Conservation (phyloP, 1,140 invertebrate species). For the Drosophila athabasca region DNA sequence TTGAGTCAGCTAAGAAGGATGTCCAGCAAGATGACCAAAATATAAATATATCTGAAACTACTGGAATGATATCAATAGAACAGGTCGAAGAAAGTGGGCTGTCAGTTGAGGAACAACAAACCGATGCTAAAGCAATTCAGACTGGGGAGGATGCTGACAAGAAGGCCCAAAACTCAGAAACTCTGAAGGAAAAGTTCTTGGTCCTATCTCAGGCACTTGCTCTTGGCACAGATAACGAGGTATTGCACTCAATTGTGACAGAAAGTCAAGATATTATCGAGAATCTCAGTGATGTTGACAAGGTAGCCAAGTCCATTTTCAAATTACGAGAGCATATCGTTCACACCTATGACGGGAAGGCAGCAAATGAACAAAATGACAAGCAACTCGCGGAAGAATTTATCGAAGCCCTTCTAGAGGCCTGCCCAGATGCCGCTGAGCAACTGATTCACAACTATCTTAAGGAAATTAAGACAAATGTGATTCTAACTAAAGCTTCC, state of each 20-base stretch:
- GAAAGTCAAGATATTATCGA: conserved; percentile 46
- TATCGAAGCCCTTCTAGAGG: conserved; percentile 51
- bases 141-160: background rate
- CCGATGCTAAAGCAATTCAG: background rate
- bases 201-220: conserved; percentile 10
- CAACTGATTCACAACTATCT: conserved; percentile 47
- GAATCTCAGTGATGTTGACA: conserved; percentile 33
- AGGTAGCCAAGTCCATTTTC: conserved; percentile 61
- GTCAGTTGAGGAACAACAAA: background rate
- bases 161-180: background rate
- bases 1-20: conserved; percentile 8
- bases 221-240: conserved; percentile 6
- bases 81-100: background rate
- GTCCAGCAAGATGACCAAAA: background rate
- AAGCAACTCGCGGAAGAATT: conserved; percentile 51
- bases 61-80: background rate
- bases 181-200: conserved; percentile 2
- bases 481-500: conserved; percentile 57
- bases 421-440: conserved; percentile 40
- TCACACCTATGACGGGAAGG: conserved; percentile 70
- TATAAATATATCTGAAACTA: background rate
- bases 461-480: conserved; percentile 55
- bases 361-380: conserved; percentile 18
- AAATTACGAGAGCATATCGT: conserved; percentile 74
- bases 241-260: conserved; percentile 11